Conservation (phyloP, 92 coral and sea anemone species). For the Bergia puertoricense region DNA sequence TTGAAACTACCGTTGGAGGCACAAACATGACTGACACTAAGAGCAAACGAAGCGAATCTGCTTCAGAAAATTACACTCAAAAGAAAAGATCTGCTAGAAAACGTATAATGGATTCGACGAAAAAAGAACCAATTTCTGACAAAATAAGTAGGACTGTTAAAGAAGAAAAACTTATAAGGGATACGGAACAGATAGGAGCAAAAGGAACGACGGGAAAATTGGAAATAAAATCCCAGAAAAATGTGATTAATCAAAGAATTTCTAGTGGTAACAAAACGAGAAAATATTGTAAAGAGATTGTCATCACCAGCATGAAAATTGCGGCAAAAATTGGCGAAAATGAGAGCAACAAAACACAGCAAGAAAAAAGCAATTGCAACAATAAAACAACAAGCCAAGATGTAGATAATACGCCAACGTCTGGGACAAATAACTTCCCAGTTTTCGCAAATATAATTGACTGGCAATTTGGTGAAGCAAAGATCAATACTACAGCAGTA, state of each 20-base stretch:
- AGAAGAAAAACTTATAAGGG: not conserved
- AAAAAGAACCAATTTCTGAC: not conserved
- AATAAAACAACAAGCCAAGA: not conserved
- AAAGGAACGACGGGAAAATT: not conserved
- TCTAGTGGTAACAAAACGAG: not conserved
- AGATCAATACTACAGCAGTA: not conserved
- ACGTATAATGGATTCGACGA: not conserved
- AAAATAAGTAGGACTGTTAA: not conserved
- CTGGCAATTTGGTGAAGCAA: not conserved
- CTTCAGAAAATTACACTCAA: not conserved
- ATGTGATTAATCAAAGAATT: not conserved
- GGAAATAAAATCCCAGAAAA: not conserved
- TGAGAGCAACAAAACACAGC: not conserved
- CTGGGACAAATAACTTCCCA: not conserved
- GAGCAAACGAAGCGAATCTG: not conserved
- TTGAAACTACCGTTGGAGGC: not conserved
- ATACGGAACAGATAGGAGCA: not conserved
- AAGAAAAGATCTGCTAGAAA: not conserved
- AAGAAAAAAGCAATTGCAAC: not conserved
- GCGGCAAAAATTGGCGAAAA: not conserved
- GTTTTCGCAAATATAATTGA: not conserved
- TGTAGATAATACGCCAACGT: not conserved
- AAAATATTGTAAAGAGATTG: not conserved
- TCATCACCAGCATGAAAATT: not conserved
- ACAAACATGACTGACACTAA: not conserved